Percentiles rank a stretch among this genome's conserved stretches.
Conservation (phyloP, 2,113 vertebrate genomes). For the Todiramphus saurophagus region DNA sequence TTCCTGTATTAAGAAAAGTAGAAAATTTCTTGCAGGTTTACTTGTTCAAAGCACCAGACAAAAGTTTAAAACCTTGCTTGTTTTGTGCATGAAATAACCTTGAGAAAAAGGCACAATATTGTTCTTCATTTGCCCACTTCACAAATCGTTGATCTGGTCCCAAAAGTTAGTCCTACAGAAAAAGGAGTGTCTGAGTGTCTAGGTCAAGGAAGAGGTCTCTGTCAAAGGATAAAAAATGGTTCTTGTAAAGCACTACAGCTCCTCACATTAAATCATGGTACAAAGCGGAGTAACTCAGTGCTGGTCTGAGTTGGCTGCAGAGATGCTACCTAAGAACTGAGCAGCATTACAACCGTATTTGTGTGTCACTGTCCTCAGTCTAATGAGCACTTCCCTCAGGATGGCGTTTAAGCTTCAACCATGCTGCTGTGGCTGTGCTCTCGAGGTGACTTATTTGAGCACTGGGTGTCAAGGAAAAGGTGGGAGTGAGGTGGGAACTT, state of each 20-base stretch:
- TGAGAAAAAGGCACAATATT: slow-evolving; percentile 15
- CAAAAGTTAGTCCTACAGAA: background rate
- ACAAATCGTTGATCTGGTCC: slow-evolving; percentile 14
- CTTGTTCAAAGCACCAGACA: background rate
- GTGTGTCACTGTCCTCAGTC: background rate
- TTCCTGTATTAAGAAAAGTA: background rate
- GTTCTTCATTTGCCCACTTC: slow-evolving; percentile 20
- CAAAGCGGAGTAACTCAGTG: background rate
- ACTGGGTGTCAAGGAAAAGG: background rate
- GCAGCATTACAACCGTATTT: background rate
- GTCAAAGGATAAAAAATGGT: background rate
- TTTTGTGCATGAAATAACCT: slow-evolving; percentile 35
- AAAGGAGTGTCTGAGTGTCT: background rate
- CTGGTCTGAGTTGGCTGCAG: background rate
- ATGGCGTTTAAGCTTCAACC: background rate
- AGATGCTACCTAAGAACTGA: background rate
- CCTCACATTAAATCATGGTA: background rate
- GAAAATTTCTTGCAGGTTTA: background rate
- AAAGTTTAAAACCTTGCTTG: background rate
- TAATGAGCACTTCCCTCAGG: background rate
- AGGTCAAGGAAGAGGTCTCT: background rate
- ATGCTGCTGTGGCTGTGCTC: background rate
- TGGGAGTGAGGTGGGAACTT: background rate
- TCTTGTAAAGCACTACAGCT: background rate
- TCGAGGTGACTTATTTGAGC: background rate